These are phyloP conservation scores for Myocastor coypus DNA, from an alignment of 2,113 vertebrate species.

Conservation along the genomic window DNA sequence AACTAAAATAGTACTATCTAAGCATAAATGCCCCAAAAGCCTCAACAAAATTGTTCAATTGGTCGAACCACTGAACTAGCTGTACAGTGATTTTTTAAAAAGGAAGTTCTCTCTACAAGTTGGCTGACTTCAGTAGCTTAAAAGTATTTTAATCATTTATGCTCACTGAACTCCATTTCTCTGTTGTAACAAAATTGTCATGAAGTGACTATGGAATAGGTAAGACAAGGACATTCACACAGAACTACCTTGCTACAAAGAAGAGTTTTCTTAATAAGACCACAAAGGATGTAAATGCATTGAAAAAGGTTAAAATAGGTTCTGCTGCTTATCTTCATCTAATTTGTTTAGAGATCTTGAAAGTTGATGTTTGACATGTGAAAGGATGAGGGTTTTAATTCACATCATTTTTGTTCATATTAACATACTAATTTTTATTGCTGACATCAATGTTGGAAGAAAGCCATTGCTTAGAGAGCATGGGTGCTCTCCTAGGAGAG, in stretches of 20 bases:
- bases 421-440: background rate
- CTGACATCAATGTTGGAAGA: background rate
- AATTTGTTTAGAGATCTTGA: background rate
- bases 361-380: background rate
- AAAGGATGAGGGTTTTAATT: background rate
- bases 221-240: background rate
- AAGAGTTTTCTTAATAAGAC: background rate
- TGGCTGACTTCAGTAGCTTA: background rate
- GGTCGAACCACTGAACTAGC: background rate
- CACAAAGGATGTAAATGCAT: background rate
- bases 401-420: background rate
- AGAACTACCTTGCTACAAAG: background rate
- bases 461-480: fast-evolving
- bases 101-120: fast-evolving
- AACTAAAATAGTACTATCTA: background rate
- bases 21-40: background rate
- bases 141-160: background rate
- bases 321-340: background rate
- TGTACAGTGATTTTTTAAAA: background rate
- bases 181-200: background rate
- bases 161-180: background rate
- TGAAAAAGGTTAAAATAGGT: background rate
- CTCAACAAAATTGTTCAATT: background rate
- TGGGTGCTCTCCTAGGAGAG: too few relatives aligned
- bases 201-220: background rate